Evolutionary conservation across 2,888 invertebrate species (phyloP), one percentile per base, ranked within the genome.

Genomic region (Drosophila hamatofila): DNA sequence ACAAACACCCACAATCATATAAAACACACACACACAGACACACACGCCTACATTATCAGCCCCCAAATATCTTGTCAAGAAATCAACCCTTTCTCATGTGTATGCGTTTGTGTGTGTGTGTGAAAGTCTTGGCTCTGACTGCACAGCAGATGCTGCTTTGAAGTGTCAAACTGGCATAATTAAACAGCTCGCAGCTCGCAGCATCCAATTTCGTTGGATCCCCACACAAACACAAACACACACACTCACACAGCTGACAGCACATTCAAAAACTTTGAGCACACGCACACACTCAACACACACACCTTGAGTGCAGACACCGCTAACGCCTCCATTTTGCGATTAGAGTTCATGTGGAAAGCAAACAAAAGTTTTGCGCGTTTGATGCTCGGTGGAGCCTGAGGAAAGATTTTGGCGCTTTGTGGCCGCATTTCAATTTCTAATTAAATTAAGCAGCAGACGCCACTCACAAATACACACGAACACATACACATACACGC

Each of bases 101-200:
- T 46, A 11, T 30, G 30, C 30, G 11, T 30, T 33, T 58, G 37
- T n/a, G 37, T 9, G 54, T 25, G 51, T 51, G 49, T 48, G 56
- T 27, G 55, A 51, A 48, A 42, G 25, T 67, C 60, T 51, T 59
- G 69, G 49, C 42, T 6, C 33, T 41, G 61, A 44, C 58, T 54
- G 42, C 41, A 33, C 52, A 41, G 49, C 48, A 77, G 72, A 64
- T 75, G 83, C 86, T 88, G 84, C 91, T 90, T 90, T 90, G 90
- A 89, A 91, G 90, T 90, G 90, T 90, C 91, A 91, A 83, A 81
- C 78, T 80, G 91, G 90, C 89, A 90, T 90, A 90, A 85, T 89
- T 90, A 89, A 88, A 79, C 81, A 75, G 83, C 71, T 80, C 72
- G 61, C 81, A 75, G 83, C 71, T 80, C 70, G 61, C 73, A 75